Conservation (phyloP, 2,113 vertebrate species). For the Chamaetylas fuelleborni region DNA sequence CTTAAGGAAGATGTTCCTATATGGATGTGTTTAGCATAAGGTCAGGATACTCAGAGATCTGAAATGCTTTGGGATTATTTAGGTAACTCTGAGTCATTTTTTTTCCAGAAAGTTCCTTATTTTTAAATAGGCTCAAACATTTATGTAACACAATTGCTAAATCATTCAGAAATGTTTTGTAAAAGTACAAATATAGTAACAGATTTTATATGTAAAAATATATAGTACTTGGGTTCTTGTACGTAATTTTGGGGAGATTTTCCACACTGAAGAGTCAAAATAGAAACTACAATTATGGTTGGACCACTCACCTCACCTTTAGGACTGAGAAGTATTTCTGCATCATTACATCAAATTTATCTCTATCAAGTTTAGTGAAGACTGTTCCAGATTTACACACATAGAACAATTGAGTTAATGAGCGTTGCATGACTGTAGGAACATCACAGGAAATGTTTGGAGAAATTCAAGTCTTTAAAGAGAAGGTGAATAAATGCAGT, state of each 20-base stretch:
- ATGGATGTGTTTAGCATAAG: not conserved
- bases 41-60: not conserved
- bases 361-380: not conserved
- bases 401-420: constrained; percentile 18
- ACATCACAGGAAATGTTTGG: not conserved
- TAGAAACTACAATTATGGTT: not conserved
- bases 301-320: not conserved
- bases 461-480: not conserved
- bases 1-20: not conserved
- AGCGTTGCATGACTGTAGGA: not conserved
- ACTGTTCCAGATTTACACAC: not conserved
- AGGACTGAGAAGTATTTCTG: not conserved
- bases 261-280: not conserved
- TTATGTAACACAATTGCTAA: not conserved
- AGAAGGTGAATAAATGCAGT: not conserved
- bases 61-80: constrained; percentile 1
- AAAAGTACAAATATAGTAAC: not conserved
- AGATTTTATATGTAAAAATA: not conserved
- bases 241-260: not conserved
- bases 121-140: not conserved
- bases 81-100: not conserved
- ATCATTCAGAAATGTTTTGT: not conserved
- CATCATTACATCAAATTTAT: not conserved
- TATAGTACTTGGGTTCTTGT: not conserved
- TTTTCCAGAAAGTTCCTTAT: not conserved